Evolutionary conservation across 2,888 invertebrate species (phyloP).

Genomic region (Carterocephalus palaemon): DNA sequence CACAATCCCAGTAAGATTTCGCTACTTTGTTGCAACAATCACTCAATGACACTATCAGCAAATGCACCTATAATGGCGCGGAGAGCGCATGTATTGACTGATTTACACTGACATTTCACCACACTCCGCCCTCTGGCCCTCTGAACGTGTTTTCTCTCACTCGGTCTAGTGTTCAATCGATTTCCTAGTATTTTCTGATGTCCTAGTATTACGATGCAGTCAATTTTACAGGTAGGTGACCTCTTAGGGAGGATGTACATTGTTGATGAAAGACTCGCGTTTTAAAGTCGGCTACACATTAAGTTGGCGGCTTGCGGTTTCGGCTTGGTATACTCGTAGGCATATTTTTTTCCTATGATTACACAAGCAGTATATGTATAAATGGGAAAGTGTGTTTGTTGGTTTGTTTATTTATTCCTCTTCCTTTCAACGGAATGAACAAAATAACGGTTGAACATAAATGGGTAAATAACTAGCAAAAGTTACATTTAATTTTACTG

Average conservation of each 20-base stretch:
- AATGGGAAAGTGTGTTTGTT: no score
- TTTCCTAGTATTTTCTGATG: slow-evolving; percentile 17
- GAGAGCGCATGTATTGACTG: slow-evolving; percentile 18
- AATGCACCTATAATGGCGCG: slow-evolving; percentile 4
- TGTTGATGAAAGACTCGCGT: no score
- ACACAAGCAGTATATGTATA: no score
- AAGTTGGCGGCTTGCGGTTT: no score
- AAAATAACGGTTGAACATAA: no score
- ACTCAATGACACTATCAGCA: neutral
- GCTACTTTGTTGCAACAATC: slow-evolving; percentile 8
- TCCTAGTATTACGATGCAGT: slow-evolving; percentile 26
- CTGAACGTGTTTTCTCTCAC: slow-evolving; percentile 18
- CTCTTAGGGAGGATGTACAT: neutral
- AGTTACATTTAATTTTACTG: no score
- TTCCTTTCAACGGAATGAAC: no score
- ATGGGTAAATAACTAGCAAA: no score
- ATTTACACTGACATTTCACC: slow-evolving; percentile 10
- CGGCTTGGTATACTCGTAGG: no score
- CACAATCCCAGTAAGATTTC: neutral
- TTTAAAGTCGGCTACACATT: no score
- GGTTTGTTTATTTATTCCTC: no score
- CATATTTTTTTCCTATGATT: no score
- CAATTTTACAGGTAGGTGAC: neutral
- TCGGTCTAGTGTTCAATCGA: slow-evolving; percentile 7
- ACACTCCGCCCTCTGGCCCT: slow-evolving; percentile 13